These are phyloP conservation scores for Stomatorhinus walkeri DNA, from an alignment of 2,797 vertebrate genomes.

Conservation along the genomic window DNA sequence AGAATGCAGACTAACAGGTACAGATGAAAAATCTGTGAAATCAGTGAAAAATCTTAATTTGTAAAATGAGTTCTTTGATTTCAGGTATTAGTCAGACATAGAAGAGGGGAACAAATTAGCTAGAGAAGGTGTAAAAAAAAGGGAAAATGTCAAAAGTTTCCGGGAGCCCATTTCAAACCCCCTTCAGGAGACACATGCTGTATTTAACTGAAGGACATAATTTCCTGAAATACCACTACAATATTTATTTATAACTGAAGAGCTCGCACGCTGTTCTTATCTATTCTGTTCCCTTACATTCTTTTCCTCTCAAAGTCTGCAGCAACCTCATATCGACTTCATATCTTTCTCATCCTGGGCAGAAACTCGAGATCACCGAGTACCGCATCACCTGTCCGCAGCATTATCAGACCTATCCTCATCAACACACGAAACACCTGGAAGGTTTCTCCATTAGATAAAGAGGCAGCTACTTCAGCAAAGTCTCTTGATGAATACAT, in stretches of 20 bases:
- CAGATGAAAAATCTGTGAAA: background rate
- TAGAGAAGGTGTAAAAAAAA: background rate
- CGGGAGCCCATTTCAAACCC: background rate
- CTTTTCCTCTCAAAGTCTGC: background rate
- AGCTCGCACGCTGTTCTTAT: background rate
- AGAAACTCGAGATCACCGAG: background rate
- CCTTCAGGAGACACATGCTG: background rate
- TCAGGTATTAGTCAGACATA: slow-evolving; percentile 4
- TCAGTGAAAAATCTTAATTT: background rate
- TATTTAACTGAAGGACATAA: background rate
- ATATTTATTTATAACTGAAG: background rate
- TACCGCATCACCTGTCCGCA: background rate
- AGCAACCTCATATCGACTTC: background rate
- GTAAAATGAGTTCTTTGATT: background rate
- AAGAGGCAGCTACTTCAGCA: background rate
- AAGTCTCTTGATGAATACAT: background rate
- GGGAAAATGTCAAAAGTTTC: background rate
- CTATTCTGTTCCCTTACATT: background rate
- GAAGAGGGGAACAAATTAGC: background rate
- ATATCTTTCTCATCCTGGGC: background rate
- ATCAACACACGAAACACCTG: background rate
- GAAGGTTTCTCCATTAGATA: background rate
- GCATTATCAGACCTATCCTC: background rate
- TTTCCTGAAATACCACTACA: background rate
- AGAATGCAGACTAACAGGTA: background rate